phyloP scores from a whole-genome alignment of 1,140 invertebrate genomes.

The Ganaspis sp. region DNA sequence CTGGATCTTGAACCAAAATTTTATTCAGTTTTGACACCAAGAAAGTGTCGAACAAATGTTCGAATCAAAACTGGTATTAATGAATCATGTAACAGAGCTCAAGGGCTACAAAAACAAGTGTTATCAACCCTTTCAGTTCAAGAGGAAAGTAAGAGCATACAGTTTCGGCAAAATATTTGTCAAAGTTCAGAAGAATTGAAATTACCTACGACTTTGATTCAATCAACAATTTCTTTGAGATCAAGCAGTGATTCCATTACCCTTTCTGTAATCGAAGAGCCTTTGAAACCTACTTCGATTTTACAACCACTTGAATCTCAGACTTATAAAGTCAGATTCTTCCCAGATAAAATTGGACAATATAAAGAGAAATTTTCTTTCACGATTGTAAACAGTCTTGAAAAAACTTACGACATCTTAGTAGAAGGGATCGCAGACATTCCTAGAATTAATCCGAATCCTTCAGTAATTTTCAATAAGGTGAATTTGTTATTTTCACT shows the following conservation, averaged over 20 bases:
- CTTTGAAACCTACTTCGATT: constrained; percentile 56
- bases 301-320: constrained; percentile 55
- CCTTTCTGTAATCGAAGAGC: constrained; percentile 39
- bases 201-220: background rate
- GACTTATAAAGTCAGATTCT: constrained; percentile 58
- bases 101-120: background rate
- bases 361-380: constrained; percentile 54
- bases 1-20: constrained; percentile 30
- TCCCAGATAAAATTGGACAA: constrained; percentile 49
- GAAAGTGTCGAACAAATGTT: constrained; percentile 20
- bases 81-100: too few relatives aligned
- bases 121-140: background rate
- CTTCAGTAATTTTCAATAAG: constrained; percentile 55
- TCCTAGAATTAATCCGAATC: constrained; percentile 58
- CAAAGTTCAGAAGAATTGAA: background rate
- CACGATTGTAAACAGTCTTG: constrained; percentile 44
- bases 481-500: constrained; percentile 45
- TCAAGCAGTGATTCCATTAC: background rate
- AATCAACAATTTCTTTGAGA: background rate
- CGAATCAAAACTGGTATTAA: constrained; percentile 19
- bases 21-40: constrained; percentile 50
- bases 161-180: background rate
- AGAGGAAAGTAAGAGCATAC: background rate
- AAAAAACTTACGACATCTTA: constrained; percentile 51
- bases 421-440: constrained; percentile 54